phyloP scores from a whole-genome alignment of 2,888 invertebrate species.

The Balanococcus diminutus region DNA sequence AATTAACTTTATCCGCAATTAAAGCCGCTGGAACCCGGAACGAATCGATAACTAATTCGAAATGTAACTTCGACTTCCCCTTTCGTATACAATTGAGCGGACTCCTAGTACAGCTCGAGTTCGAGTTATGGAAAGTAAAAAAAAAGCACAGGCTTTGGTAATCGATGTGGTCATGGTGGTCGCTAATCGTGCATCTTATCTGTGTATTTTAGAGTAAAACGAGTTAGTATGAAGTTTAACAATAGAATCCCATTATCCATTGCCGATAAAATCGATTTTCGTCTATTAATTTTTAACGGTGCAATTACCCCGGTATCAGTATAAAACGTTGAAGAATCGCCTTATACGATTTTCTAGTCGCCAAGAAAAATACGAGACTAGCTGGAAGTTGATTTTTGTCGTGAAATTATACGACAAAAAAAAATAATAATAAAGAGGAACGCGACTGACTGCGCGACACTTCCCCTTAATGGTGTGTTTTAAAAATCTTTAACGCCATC shows the following conservation, averaged over 20 bases:
- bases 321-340: no score
- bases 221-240: background rate
- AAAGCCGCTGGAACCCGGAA: constrained; percentile 28
- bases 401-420: background rate
- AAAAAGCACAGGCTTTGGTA: background rate
- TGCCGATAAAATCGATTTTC: constrained; percentile 20
- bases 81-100: background rate
- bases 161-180: constrained; percentile 11
- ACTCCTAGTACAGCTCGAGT: no score
- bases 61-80: background rate
- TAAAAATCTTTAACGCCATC: constrained; percentile 19
- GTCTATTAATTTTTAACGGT: constrained; percentile 29
- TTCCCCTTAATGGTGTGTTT: background rate
- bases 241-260: constrained; percentile 25
- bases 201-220: background rate
- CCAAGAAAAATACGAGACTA: background rate
- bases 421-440: background rate
- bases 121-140: background rate
- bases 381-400: background rate
- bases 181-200: constrained; percentile 17
- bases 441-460: no score
- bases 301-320: background rate
- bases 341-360: background rate
- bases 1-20: constrained; percentile 23
- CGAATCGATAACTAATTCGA: constrained; percentile 42